Evolutionary conservation across 1,140 invertebrate genomes (phyloP).

Genomic region (Drosophila bocki): DNA sequence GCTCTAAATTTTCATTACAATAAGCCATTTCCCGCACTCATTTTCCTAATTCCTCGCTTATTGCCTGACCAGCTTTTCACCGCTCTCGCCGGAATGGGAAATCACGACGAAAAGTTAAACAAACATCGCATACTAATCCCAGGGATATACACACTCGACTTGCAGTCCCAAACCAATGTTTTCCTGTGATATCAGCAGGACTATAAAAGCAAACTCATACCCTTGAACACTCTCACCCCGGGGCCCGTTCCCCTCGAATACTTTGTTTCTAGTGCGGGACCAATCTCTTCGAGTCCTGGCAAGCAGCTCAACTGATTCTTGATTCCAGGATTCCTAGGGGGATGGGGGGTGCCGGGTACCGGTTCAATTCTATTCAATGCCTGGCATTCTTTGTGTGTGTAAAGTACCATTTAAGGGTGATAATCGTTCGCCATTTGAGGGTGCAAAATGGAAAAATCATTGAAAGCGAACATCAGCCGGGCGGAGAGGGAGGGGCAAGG

Average conservation of each 20-base stretch:
- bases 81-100: slow-evolving; percentile 28
- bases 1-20: slow-evolving; percentile 41
- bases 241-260: slow-evolving; percentile 11
- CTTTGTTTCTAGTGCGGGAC: slow-evolving; percentile 46
- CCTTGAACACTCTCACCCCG: slow-evolving; percentile 3
- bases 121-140: slow-evolving; percentile 75
- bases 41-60: slow-evolving; percentile 37
- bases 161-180: slow-evolving; percentile 48
- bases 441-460: slow-evolving; percentile 83
- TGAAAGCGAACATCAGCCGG: slow-evolving; percentile 67
- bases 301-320: slow-evolving; percentile 45
- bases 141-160: slow-evolving; percentile 51
- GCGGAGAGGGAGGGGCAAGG: background rate
- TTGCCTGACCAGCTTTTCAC: slow-evolving; percentile 36
- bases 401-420: slow-evolving; percentile 85
- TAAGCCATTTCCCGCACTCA: slow-evolving; percentile 30
- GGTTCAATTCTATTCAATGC: slow-evolving; percentile 80
- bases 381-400: slow-evolving; percentile 81
- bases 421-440: slow-evolving; percentile 84
- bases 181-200: slow-evolving; percentile 61
- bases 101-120: slow-evolving; percentile 64
- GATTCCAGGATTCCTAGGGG: slow-evolving; percentile 12
- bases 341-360: slow-evolving; percentile 26
- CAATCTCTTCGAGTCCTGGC: slow-evolving; percentile 43
- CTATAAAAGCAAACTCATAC: slow-evolving; percentile 54